Evolutionary conservation across 2,797 vertebrate species (phyloP).

Genomic region (Peromyscus eremicus): DNA sequence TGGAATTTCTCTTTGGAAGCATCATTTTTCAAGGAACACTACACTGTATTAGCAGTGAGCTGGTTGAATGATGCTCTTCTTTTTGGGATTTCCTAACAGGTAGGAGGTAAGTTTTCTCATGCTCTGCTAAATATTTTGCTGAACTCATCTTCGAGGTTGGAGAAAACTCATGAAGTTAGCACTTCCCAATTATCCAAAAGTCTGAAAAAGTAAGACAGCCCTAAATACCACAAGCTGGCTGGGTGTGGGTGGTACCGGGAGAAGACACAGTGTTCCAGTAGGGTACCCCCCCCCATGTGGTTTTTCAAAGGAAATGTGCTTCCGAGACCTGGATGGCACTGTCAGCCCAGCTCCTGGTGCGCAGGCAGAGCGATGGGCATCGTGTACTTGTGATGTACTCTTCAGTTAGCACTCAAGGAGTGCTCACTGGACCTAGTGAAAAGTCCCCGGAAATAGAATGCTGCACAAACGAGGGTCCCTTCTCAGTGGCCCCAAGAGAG

Average conservation of each 20-base stretch:
- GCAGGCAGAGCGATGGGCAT: rapidly evolving
- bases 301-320: background rate
- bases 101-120: background rate
- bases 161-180: slow-evolving; percentile 22
- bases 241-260: slow-evolving; percentile 52
- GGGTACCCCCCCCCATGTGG: background rate
- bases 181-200: slow-evolving; percentile 48
- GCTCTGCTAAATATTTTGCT: background rate
- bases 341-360: background rate
- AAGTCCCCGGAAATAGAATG: background rate
- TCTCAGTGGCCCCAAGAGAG: background rate
- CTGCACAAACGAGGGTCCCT: too few species aligned
- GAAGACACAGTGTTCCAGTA: slow-evolving; percentile 44
- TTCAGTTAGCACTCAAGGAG: background rate
- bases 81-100: background rate
- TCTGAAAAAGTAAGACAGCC: slow-evolving; percentile 55
- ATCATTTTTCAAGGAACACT: background rate
- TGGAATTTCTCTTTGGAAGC: background rate
- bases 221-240: slow-evolving; percentile 68
- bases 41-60: background rate
- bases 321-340: background rate
- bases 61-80: background rate
- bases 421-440: background rate
- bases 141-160: background rate
- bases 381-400: background rate